These are phyloP conservation scores for Rostratula benghalensis DNA, from an alignment of 2,113 vertebrate genomes.

Conservation along the genomic window DNA sequence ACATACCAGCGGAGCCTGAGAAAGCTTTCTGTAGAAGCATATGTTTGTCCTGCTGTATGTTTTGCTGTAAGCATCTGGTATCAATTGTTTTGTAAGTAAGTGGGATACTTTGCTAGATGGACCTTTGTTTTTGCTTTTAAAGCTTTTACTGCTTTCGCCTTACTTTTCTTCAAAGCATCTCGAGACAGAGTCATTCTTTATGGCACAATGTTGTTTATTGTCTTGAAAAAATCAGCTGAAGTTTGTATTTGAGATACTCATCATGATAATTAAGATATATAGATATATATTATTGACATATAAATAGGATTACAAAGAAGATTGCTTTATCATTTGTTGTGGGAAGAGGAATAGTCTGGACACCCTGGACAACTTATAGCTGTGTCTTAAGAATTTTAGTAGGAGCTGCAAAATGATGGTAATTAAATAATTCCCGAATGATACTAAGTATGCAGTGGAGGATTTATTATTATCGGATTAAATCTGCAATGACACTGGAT, in stretches of 20 bases:
- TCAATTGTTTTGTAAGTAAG: constrained; percentile 2
- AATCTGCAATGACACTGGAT: background rate
- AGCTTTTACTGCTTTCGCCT: background rate
- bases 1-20: background rate
- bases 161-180: background rate
- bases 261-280: background rate
- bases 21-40: background rate
- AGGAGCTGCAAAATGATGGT: background rate
- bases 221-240: background rate
- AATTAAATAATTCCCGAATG: background rate
- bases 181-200: background rate
- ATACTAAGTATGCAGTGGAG: background rate
- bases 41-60: background rate
- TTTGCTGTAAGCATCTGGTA: constrained; percentile 2
- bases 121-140: background rate
- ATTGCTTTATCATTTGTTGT: background rate
- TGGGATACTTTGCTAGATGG: background rate
- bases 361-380: background rate
- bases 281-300: background rate
- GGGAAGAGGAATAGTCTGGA: background rate
- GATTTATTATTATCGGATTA: background rate
- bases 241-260: background rate
- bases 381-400: background rate
- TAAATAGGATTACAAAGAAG: background rate
- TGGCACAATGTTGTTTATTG: background rate